Percentiles rank a stretch among this genome's conserved stretches.
These are phyloP conservation scores for Presbytis comata DNA, from an alignment of 2,797 vertebrate genomes.

Conservation along the genomic window DNA sequence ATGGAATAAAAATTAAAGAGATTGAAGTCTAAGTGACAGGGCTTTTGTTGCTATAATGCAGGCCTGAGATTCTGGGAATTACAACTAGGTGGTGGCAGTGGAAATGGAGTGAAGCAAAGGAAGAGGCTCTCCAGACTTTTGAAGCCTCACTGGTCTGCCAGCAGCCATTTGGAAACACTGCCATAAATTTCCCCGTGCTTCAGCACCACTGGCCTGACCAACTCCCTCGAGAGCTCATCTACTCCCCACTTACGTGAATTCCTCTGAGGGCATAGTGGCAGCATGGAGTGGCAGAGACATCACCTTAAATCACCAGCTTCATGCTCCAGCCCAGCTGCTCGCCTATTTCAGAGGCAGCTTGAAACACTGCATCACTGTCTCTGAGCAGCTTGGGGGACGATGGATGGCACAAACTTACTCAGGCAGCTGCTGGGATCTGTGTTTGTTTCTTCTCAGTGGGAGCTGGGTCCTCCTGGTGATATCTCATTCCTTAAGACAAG, in stretches of 20 bases:
- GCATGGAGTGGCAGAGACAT: constrained; percentile 69
- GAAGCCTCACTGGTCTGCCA: constrained; percentile 58
- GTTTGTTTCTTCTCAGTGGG: constrained; percentile 42
- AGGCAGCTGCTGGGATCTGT: constrained; percentile 19
- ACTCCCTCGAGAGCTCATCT: constrained; percentile 79
- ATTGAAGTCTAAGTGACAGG: not conserved
- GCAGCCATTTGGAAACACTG: constrained; percentile 68
- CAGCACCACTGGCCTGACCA: constrained; percentile 67
- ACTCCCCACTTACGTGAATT: constrained; percentile 75
- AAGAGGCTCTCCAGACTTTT: not conserved
- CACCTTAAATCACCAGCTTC: constrained; percentile 79
- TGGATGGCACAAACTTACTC: not conserved
- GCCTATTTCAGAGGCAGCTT: constrained; percentile 67
- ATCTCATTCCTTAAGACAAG: constrained; percentile 12
- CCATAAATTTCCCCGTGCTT: constrained; percentile 77
- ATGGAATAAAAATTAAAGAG: not conserved
- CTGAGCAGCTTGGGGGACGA: constrained; percentile 21
- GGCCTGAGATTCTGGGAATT: not conserved
- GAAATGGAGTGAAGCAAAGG: not conserved
- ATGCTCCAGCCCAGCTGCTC: constrained; percentile 73
- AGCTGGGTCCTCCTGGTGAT: not conserved
- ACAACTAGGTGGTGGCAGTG: not conserved
- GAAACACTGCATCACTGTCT: constrained; percentile 68
- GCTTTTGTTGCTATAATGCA: not conserved
- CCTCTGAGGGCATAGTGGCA: constrained; percentile 77